phyloP scores from a whole-genome alignment of 2,888 invertebrate genomes.

The Neocrepidodera transversa region DNA sequence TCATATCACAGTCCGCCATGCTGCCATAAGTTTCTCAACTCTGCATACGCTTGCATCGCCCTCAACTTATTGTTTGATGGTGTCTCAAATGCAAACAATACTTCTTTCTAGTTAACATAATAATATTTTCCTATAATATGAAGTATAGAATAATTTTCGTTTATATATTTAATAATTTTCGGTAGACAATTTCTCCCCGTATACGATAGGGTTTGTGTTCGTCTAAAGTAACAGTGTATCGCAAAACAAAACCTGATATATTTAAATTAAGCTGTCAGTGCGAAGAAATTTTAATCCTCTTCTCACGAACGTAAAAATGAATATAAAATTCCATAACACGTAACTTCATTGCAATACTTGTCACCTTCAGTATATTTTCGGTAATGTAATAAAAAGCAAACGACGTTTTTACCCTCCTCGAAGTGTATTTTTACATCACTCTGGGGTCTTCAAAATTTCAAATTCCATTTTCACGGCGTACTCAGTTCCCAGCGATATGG shows the following conservation, averaged over 20 bases:
- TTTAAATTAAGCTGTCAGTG: constrained; percentile 57
- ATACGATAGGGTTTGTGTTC: too few species aligned
- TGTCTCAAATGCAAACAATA: neutral
- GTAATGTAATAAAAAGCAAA: constrained; percentile 61
- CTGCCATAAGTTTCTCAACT: constrained; percentile 18
- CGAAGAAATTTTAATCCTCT: constrained; percentile 60
- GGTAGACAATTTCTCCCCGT: too few species aligned
- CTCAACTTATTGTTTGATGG: constrained; percentile 1
- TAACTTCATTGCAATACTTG: constrained; percentile 59
- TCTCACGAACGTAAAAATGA: constrained; percentile 59
- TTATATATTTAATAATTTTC: too few species aligned
- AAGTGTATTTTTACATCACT: constrained; percentile 63
- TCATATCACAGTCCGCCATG: constrained; percentile 43
- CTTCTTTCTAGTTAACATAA: neutral
- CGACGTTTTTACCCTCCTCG: constrained; percentile 58
- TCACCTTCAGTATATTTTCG: constrained; percentile 60
- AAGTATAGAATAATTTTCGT: too few species aligned
- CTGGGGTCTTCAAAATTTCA: constrained; percentile 61
- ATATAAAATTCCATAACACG: constrained; percentile 61
- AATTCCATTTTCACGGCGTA: constrained; percentile 60
- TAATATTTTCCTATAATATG: too few species aligned
- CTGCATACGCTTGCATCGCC: constrained; percentile 10
- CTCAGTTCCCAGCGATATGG: constrained; percentile 50
- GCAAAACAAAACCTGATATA: constrained; percentile 54
- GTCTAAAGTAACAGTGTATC: constrained; percentile 37